These are phyloP conservation scores for Danio albolineatus DNA, from an alignment of 2,797 vertebrate species.

Conservation along the genomic window DNA sequence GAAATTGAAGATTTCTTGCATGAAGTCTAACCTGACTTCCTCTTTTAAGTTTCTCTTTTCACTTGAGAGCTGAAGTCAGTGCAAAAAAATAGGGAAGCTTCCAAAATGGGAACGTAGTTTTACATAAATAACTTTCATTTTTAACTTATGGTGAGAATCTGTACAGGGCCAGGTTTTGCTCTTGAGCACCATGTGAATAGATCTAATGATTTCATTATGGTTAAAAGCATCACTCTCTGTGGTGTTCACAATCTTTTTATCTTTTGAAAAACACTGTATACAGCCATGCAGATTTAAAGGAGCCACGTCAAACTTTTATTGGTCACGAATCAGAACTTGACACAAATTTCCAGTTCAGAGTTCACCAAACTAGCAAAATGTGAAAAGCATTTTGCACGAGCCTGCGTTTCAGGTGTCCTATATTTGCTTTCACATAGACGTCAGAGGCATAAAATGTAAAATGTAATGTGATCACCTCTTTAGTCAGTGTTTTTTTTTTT, in stretches of 20 bases:
- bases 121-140: slow-evolving; percentile 58
- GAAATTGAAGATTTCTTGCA: slow-evolving; percentile 26
- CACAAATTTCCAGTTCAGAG: too few relatives aligned
- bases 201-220: background rate
- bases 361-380: too few relatives aligned
- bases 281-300: too few relatives aligned
- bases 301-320: too few relatives aligned
- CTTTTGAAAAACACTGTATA: background rate
- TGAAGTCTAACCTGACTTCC: slow-evolving; percentile 39
- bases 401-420: too few relatives aligned
- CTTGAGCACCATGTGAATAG: background rate
- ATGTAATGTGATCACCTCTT: too few relatives aligned
- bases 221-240: background rate
- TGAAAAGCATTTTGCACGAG: too few relatives aligned
- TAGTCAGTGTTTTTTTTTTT: too few relatives aligned
- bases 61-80: slow-evolving; percentile 61
- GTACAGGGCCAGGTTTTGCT: background rate
- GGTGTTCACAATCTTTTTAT: background rate
- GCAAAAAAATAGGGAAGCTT: slow-evolving; percentile 62
- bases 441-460: too few relatives aligned
- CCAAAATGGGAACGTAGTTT: slow-evolving; percentile 61
- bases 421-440: too few relatives aligned
- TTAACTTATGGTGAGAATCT: slow-evolving; percentile 16
- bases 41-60: slow-evolving; percentile 68
- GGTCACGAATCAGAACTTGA: too few relatives aligned